Evolutionary conservation across 1,140 invertebrate genomes (phyloP), one percentile per base, ranked within the genome.

Genomic region (Drosophila pruinosa): DNA sequence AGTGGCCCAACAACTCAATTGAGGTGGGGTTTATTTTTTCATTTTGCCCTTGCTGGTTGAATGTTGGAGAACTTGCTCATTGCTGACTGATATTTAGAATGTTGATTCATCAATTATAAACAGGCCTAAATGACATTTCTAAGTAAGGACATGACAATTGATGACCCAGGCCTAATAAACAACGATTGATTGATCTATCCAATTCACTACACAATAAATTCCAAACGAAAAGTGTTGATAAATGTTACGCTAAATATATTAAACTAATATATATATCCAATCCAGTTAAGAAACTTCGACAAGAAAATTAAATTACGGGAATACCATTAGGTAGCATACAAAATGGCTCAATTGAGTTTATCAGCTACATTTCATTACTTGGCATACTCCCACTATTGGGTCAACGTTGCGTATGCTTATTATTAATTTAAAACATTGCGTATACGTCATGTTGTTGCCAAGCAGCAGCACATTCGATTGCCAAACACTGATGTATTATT

Each of bases 401-500:
- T n/a, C 45, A 39, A 61, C 48, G 21, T 31, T 68, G 72, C 72
- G 75, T 85, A 83, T 85, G 52, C 75, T 63, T 79, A 85, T 69
- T 75, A 79, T 85, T 65, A 69, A 75, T 69, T 75, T 62, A 69
- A 61, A 43, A 7, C 62, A 79, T 69, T 68, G 45, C 63, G 63
- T 69, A 83, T 73, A 79, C 76, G 75, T 58, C 65, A 72, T 36
- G 68, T 50, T 45, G 26, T 31, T 50, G 22, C 36, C 65, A 53
- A 45, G 50, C 41, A 64, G 26, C 19, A 45, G 4, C 71, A 61
- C 59, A 72, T 72, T 82, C 64, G 71, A 79, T 61, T 75, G 57
- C 19, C 21, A 39, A 26, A 67, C 53, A 54, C 38, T 79, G 59
- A 79, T 79, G 61, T 75, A 80, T 80, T 80, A 80, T 80, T 80